Evolutionary conservation across 30 jellyfish, hydroid and myxozoan species (phyloP).

Genomic region (Turritopsis rubra): DNA sequence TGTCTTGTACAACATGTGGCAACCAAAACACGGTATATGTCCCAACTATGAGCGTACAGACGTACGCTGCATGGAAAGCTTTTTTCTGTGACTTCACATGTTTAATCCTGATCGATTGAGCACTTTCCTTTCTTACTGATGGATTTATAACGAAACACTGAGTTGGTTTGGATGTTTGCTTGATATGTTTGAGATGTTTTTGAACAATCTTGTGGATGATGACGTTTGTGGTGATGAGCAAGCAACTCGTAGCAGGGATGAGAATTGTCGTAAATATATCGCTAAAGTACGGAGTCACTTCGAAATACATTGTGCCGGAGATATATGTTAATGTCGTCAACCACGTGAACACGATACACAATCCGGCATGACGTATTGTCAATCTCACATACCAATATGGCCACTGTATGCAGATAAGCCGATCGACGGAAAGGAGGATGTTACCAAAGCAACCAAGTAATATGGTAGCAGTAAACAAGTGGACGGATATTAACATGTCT

Average conservation of each 20-base stretch:
- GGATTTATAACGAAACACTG: too few species aligned
- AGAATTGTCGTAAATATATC: neutral
- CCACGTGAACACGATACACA: neutral
- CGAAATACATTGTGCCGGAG: neutral
- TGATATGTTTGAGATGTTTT: neutral
- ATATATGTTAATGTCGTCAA: neutral
- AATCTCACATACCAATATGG: neutral
- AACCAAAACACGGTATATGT: conserved; percentile 2
- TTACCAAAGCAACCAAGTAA: conserved; percentile 2
- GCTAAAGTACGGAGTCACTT: neutral
- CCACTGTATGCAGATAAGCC: neutral
- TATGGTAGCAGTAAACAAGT: neutral
- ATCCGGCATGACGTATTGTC: neutral
- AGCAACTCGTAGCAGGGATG: neutral
- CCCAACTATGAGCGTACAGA: neutral
- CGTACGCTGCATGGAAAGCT: neutral
- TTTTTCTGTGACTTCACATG: neutral
- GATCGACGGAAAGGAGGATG: neutral
- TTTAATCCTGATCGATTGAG: neutral
- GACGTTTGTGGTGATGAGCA: neutral
- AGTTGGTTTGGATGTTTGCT: neutral
- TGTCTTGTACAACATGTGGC: neutral
- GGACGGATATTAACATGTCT: neutral
- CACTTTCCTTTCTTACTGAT: neutral
- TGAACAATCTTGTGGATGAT: neutral